Conservation (phyloP, 2,797 vertebrate species). For the Lutra lutra region DNA sequence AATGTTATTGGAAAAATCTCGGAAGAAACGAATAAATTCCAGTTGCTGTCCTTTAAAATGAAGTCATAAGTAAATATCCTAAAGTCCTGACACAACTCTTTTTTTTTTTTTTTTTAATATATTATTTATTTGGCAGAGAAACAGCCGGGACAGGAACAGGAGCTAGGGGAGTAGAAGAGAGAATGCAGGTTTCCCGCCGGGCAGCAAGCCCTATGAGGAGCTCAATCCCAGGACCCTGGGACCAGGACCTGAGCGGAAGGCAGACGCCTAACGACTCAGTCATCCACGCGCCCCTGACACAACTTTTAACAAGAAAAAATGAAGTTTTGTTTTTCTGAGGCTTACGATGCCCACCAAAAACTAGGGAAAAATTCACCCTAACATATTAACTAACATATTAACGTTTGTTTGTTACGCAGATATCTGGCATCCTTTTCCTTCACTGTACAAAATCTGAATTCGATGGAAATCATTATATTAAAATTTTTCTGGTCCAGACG, state of each 20-base stretch:
- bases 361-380: neutral
- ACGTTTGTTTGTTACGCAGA: neutral
- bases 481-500: neutral
- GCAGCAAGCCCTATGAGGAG: too few relatives aligned
- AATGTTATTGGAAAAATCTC: neutral
- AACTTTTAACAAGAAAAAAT: neutral
- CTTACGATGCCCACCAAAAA: neutral
- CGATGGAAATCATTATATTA: neutral
- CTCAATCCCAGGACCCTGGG: too few relatives aligned
- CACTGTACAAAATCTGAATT: neutral
- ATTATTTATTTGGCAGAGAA: too few relatives aligned
- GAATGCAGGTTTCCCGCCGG: too few relatives aligned
- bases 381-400: neutral
- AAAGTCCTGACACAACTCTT: neutral
- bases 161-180: too few relatives aligned
- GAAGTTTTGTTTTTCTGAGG: slow-evolving; percentile 11
- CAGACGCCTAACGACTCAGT: too few relatives aligned
- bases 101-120: too few relatives aligned
- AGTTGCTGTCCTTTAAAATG: neutral
- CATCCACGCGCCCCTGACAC: neutral
- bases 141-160: too few relatives aligned
- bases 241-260: too few relatives aligned
- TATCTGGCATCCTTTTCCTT: neutral
- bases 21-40: neutral
- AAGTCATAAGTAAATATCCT: neutral